Conservation (phyloP, 2,797 vertebrate species). For the Thalassophryne amazonica region DNA sequence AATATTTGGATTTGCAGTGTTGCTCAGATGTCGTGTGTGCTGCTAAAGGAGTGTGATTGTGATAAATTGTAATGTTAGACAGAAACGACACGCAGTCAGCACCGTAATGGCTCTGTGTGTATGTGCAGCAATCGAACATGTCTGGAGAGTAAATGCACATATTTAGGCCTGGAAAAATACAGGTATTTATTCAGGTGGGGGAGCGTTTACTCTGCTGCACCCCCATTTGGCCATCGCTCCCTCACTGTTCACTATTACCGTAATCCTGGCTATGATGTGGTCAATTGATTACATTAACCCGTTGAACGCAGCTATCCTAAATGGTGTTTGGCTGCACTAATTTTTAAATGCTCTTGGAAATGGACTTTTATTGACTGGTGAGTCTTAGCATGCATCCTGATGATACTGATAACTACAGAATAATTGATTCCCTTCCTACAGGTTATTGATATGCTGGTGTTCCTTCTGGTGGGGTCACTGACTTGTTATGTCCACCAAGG, state of each 20-base stretch:
- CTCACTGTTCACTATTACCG: conserved; percentile 42
- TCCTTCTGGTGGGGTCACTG: conserved; percentile 1
- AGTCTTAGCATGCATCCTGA: conserved; percentile 25
- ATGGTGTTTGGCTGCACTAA: conserved; percentile 39
- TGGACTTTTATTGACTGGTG: conserved; percentile 39
- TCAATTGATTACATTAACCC: conserved; percentile 61
- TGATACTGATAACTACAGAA: conserved; percentile 31
- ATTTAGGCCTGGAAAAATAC: conserved; percentile 78
- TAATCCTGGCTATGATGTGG: conserved; percentile 58
- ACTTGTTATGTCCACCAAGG: no score
- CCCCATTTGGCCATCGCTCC: conserved; percentile 59
- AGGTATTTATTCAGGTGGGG: conserved; percentile 84
- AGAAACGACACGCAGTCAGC: conserved; percentile 70
- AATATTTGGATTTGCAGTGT: conserved; percentile 64
- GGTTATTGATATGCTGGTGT: conserved; percentile 18
- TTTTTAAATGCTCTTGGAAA: conserved; percentile 36
- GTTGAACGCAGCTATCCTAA: conserved; percentile 29
- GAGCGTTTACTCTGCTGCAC: conserved; percentile 38
- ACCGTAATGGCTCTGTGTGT: conserved; percentile 70
- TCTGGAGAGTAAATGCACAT: conserved; percentile 72
- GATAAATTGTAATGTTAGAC: conserved; percentile 78
- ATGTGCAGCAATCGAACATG: conserved; percentile 69
- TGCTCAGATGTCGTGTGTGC: conserved; percentile 68
- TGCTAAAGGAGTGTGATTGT: conserved; percentile 76
- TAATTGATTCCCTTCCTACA: conserved; percentile 37